A percentile compares a stretch with the other conserved stretches of the same genome.
These are phyloP conservation scores for Nymphalis c-album DNA, from an alignment of 2,888 invertebrate genomes.

Conservation along the genomic window DNA sequence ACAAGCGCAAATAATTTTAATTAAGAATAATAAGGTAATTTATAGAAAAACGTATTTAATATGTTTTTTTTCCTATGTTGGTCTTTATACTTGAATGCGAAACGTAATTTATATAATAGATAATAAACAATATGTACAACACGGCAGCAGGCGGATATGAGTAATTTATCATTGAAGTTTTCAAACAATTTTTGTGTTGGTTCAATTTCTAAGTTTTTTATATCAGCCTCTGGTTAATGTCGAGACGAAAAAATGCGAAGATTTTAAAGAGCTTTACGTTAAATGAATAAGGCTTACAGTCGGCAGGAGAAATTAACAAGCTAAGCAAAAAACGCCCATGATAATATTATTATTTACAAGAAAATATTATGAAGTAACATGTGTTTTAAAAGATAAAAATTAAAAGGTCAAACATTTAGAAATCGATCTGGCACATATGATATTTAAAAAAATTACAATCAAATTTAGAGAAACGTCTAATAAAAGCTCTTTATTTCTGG, in stretches of 20 bases:
- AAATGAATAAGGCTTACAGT: slow-evolving; percentile 21
- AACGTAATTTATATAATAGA: neutral
- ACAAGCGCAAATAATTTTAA: neutral
- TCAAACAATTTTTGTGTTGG: slow-evolving; percentile 43
- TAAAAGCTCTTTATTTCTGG: too few relatives aligned
- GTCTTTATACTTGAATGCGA: neutral
- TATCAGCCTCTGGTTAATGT: slow-evolving; percentile 31
- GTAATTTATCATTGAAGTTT: slow-evolving; percentile 49
- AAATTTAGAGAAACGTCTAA: too few relatives aligned
- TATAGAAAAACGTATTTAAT: too few relatives aligned
- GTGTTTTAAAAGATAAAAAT: too few relatives aligned
- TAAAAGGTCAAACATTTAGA: too few relatives aligned
- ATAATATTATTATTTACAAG: too few relatives aligned
- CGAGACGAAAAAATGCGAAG: slow-evolving; percentile 13
- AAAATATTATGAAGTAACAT: too few relatives aligned
- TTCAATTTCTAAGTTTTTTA: slow-evolving; percentile 17
- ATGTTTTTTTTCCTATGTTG: neutral
- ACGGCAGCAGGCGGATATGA: slow-evolving; percentile 51
- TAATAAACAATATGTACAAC: neutral
- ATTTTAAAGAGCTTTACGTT: slow-evolving; percentile 2
- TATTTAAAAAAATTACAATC: too few relatives aligned
- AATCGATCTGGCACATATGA: too few relatives aligned
- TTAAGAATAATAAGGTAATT: too few relatives aligned
- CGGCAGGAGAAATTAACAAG: neutral
- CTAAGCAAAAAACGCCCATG: too few relatives aligned